Conservation (phyloP, 2,888 invertebrate species). For the Macrosiphum euphorbiae region DNA sequence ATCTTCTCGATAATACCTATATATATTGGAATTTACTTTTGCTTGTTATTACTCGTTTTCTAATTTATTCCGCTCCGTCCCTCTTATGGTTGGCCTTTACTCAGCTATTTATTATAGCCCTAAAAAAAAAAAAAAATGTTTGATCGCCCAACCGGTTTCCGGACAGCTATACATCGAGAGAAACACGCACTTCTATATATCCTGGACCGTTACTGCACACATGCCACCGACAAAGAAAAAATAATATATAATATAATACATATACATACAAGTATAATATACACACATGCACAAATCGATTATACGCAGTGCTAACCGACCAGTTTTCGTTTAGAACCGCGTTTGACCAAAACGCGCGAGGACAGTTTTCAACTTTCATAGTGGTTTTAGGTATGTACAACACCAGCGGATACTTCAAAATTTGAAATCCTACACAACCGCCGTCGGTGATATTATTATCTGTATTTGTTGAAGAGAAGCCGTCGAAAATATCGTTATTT, state of each 20-base stretch:
- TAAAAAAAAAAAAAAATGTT: conserved; percentile 50
- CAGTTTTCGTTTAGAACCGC: not conserved
- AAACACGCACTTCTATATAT: conserved; percentile 32
- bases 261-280: not conserved
- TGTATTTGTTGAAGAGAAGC: not conserved
- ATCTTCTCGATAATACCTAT: conserved; percentile 50
- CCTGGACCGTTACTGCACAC: conserved; percentile 36
- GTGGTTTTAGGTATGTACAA: not conserved
- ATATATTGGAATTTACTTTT: conserved; percentile 60
- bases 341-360: conserved; percentile 9
- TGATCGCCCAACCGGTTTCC: conserved; percentile 51
- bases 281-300: not conserved
- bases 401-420: not conserved
- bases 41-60: conserved; percentile 63
- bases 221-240: conserved; percentile 32
- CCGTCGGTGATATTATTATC: not conserved
- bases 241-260: not conserved
- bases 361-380: conserved; percentile 26
- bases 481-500: too few relatives aligned
- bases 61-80: conserved; percentile 59
- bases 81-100: conserved; percentile 50
- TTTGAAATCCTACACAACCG: not conserved
- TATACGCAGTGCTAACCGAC: not conserved
- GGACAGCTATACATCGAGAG: conserved; percentile 41
- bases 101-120: conserved; percentile 54